A percentile compares a stretch with the other conserved stretches of the same genome.
phyloP scores from a whole-genome alignment of 2,797 vertebrate species.

The Balearica regulorum region DNA sequence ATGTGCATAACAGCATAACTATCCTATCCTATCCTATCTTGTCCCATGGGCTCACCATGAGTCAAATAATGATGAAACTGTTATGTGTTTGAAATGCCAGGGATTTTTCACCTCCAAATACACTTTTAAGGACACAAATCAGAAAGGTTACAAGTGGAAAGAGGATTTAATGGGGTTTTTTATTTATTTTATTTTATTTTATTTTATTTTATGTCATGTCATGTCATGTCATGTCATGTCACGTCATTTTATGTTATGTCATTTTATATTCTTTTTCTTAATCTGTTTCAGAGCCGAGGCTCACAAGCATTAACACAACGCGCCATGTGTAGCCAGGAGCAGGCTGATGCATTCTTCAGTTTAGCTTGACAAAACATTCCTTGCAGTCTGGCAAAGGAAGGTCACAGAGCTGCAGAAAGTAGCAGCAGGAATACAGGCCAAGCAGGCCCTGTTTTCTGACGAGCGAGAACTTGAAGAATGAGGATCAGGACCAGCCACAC shows the following conservation, averaged over 20 bases:
- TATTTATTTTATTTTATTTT: neutral
- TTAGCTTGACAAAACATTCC: neutral
- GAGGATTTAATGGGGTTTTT: neutral
- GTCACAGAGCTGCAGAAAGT: neutral
- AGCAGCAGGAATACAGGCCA: neutral
- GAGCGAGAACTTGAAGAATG: too few relatives aligned
- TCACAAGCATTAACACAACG: neutral
- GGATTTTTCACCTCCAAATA: neutral
- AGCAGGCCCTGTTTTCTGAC: neutral
- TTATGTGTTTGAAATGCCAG: neutral
- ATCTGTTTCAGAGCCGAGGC: neutral
- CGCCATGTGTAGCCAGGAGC: neutral
- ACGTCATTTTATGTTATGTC: too few relatives aligned
- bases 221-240: too few relatives aligned
- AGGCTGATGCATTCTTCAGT: neutral
- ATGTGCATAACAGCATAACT: neutral
- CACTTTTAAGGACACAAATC: neutral
- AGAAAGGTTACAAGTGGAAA: neutral
- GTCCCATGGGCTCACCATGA: neutral
- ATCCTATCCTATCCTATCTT: too few relatives aligned
- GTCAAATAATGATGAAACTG: neutral
- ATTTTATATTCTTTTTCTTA: too few relatives aligned
- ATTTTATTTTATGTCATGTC: neutral
- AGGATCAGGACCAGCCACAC: too few relatives aligned
- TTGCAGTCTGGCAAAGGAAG: too few relatives aligned